Evolutionary conservation across 2,113 vertebrate genomes (phyloP).

Genomic region (Paralichthys olivaceus): DNA sequence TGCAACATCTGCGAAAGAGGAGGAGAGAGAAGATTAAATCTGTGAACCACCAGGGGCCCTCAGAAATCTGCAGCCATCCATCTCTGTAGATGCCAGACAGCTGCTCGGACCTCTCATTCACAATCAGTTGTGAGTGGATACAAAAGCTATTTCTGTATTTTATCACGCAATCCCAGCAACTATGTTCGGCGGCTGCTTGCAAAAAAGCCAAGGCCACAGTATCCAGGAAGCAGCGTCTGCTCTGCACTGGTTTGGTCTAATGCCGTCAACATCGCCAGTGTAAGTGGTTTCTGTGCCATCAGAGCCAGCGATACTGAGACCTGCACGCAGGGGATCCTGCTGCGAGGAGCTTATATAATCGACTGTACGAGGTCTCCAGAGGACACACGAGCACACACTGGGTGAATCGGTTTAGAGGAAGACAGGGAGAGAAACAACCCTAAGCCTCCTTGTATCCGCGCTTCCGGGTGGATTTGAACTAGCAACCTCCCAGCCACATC

Average conservation of each 20-base stretch:
- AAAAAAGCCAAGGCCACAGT: slow-evolving; percentile 4
- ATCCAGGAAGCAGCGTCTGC: slow-evolving; percentile 23
- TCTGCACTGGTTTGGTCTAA: not conserved
- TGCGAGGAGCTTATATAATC: slow-evolving; percentile 47
- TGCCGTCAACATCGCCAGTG: slow-evolving; percentile 31
- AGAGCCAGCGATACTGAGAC: slow-evolving; percentile 1
- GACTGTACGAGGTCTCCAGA: slow-evolving; percentile 12
- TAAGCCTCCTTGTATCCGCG: not conserved
- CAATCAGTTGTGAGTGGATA: slow-evolving; percentile 53
- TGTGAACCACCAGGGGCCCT: slow-evolving; percentile 56
- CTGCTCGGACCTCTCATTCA: slow-evolving; percentile 42
- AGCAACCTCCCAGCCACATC: not conserved
- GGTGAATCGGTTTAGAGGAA: not conserved
- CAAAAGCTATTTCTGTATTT: slow-evolving; percentile 55
- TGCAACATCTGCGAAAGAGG: not conserved
- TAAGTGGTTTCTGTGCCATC: slow-evolving; percentile 33
- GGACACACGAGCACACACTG: not conserved
- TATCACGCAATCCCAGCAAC: slow-evolving; percentile 63
- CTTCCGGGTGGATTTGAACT: slow-evolving; percentile 3
- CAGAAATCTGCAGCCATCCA: slow-evolving; percentile 29
- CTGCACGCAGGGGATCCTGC: slow-evolving; percentile 6
- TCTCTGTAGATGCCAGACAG: slow-evolving; percentile 7
- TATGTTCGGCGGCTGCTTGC: slow-evolving; percentile 26
- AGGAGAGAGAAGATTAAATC: slow-evolving; percentile 2
- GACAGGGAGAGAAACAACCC: too few relatives aligned